Base-by-base conservation (phyloP, 1,140 invertebrate genomes). In the Chrysomallon squamiferum region DNA sequence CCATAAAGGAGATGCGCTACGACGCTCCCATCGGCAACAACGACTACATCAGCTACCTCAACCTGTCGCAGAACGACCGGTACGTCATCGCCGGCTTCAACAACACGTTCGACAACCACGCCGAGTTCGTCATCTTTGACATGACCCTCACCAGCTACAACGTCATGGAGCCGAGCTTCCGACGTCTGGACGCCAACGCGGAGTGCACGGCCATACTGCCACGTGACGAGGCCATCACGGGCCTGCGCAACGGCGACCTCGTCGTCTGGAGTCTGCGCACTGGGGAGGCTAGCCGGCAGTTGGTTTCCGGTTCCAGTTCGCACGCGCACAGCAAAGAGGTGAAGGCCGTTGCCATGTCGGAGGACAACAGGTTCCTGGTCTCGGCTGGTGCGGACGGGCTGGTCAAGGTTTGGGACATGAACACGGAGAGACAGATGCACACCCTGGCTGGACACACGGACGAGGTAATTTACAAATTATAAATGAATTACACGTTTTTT, bases 121-220 rank as follows among this genome's bases (percentile, higher is more conserved):
- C 83, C 3, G 81, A 85, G 61, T 86, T 82, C 70, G 73, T 85
- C 18, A 73, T 83, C 35, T 85, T 85, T 69, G 85, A 86, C 66
- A 79, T 84, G 75, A 82, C 73, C 22, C 58, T 73, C 13, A 77
- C 77, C 30, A 75, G 72, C 41, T 78, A 77, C 59, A 75, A 75
- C 50, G 73, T 80, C 25, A 68, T 73, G 13, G 80, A 85, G 45
- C 78, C 82, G 3, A 75, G 65, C 57, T 73, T 83, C 43, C 66
- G 84, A 18, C 75, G 72, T 59, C 65, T 86, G 20, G 78, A 86
- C 60, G 84, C 84, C 15, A 73, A 78, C 32, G 77, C 80, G 29
- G 80, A 83, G 47, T 77, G 74, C 52, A 86, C 83, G 0, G 82
- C 77, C 20, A 74, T 85, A 7, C 71, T 86, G n/a, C 80, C 78